Percentiles rank a stretch among this genome's conserved stretches.
These are phyloP conservation scores for Portevinia maculata DNA, from an alignment of 2,888 invertebrate species.

Conservation along the genomic window DNA sequence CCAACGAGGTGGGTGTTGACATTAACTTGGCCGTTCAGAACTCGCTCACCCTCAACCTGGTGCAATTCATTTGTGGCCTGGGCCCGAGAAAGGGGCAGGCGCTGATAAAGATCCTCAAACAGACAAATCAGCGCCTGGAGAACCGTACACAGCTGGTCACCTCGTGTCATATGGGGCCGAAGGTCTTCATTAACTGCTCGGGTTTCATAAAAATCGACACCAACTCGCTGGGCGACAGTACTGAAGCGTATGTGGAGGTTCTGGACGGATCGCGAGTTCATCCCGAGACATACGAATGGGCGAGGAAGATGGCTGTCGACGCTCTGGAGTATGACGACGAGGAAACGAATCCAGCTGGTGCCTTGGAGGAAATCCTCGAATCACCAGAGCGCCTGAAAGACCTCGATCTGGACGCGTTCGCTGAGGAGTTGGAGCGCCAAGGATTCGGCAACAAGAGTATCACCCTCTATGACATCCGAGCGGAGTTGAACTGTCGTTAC, in stretches of 20 bases:
- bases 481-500: slow-evolving; percentile 96
- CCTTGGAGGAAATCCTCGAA: slow-evolving; percentile 98
- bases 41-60: slow-evolving; percentile 92
- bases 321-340: slow-evolving; percentile 99
- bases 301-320: slow-evolving; percentile 99
- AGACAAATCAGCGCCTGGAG: slow-evolving; percentile 95
- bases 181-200: slow-evolving; percentile 99
- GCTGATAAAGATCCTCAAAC: slow-evolving; percentile 92
- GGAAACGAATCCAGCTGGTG: slow-evolving; percentile 97
- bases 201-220: slow-evolving; percentile 99
- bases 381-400: slow-evolving; percentile 97
- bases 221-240: slow-evolving; percentile 95
- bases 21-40: slow-evolving; percentile 96
- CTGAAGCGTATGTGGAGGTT: slow-evolving; percentile 97
- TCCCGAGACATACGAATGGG: slow-evolving; percentile 99
- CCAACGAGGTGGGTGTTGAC: slow-evolving; percentile 99
- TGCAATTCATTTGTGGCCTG: slow-evolving; percentile 98
- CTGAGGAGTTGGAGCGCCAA: slow-evolving; percentile 97
- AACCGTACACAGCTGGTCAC: slow-evolving; percentile 98
- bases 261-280: slow-evolving; percentile 98
- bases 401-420: slow-evolving; percentile 98
- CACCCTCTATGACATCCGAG: slow-evolving; percentile 97
- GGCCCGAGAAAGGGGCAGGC: slow-evolving; percentile 97
- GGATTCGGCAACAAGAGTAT: slow-evolving; percentile 95
- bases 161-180: slow-evolving; percentile 98